phyloP scores from a whole-genome alignment of 2,113 vertebrate genomes.

The Aspidoscelis tigris region DNA sequence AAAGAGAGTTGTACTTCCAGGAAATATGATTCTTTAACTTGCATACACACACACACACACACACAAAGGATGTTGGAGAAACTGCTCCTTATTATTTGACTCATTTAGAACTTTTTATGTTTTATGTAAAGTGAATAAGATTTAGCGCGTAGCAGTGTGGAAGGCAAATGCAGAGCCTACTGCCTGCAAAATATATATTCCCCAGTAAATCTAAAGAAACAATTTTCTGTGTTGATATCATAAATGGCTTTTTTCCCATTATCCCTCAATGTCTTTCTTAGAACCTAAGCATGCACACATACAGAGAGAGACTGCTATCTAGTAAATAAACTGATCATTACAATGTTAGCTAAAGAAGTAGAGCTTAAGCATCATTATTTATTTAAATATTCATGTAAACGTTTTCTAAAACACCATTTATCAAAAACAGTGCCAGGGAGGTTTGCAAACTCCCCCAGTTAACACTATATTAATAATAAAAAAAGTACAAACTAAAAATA shows the following conservation, averaged over 20 bases:
- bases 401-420: too few species aligned
- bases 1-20: conserved; percentile 2
- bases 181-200: not conserved
- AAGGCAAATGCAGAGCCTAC: not conserved
- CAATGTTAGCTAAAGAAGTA: not conserved
- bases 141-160: not conserved
- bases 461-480: too few species aligned
- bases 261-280: too few species aligned
- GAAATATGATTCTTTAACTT: conserved; percentile 21
- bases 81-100: not conserved
- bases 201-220: not conserved
- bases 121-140: conserved; percentile 14
- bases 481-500: too few species aligned
- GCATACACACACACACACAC: conserved; percentile 2
- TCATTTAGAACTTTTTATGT: not conserved
- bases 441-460: too few species aligned
- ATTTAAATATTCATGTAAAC: too few species aligned
- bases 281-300: too few species aligned
- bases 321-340: not conserved
- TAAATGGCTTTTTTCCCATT: not conserved
- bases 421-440: too few species aligned
- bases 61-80: not conserved
- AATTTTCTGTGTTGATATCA: not conserved
- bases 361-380: not conserved
- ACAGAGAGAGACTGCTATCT: not conserved